phyloP scores from a whole-genome alignment of 2,113 vertebrate species.

The Albula goreensis region DNA sequence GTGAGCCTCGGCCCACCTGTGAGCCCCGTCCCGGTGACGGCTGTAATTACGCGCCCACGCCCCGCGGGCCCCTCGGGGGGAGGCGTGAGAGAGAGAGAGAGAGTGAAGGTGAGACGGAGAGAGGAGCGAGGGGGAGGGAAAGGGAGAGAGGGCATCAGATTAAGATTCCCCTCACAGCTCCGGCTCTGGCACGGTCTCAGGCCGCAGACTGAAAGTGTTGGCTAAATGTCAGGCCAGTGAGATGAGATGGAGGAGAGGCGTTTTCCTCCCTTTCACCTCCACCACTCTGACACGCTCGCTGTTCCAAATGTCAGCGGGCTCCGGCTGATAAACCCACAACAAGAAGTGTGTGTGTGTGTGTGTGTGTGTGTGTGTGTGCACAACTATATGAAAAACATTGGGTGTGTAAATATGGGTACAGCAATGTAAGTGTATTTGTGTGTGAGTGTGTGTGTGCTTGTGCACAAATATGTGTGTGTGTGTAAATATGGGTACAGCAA shows the following conservation, averaged over 20 bases:
- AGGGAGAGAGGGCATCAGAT: slow-evolving; percentile 39
- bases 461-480: neutral
- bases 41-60: slow-evolving; percentile 33
- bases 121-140: neutral
- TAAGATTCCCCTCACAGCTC: slow-evolving; percentile 63
- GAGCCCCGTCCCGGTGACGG: slow-evolving; percentile 26
- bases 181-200: slow-evolving; percentile 43
- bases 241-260: slow-evolving; percentile 47
- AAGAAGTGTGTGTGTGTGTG: slow-evolving; percentile 2
- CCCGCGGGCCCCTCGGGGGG: slow-evolving; percentile 4
- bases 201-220: slow-evolving; percentile 48
- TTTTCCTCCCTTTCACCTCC: slow-evolving; percentile 36
- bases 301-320: slow-evolving; percentile 36
- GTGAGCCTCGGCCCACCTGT: slow-evolving; percentile 13
- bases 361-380: slow-evolving; percentile 4
- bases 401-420: neutral
- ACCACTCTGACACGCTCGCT: slow-evolving; percentile 30
- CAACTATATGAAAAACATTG: neutral
- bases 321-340: slow-evolving; percentile 6
- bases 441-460: neutral
- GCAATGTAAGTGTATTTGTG: neutral
- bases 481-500: neutral
- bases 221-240: slow-evolving; percentile 62
- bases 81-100: neutral
- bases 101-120: neutral